phyloP scores from a whole-genome alignment of 2,888 invertebrate genomes.

The Drosophila infuscata region DNA sequence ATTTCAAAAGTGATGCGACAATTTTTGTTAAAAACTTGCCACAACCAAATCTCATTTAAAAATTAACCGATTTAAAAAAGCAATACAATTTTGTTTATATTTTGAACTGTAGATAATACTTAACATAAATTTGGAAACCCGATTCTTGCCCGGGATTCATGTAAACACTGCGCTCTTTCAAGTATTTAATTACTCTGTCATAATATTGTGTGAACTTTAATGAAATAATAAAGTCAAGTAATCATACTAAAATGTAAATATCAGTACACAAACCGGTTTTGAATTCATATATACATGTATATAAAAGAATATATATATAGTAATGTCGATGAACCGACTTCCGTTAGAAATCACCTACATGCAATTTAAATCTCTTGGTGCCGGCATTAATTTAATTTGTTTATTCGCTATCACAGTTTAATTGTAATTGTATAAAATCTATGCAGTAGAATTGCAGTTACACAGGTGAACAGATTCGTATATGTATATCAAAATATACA shows the following conservation, averaged over 20 bases:
- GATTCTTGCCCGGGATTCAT: background rate
- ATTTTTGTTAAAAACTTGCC: too few relatives aligned
- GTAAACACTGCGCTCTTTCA: background rate
- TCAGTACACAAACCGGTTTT: conserved; percentile 25
- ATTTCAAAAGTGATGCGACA: background rate
- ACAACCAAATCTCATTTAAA: background rate
- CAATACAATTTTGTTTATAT: background rate
- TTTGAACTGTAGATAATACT: background rate
- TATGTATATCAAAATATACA: background rate
- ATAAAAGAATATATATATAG: background rate
- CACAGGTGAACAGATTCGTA: background rate
- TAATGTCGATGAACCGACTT: conserved; percentile 54
- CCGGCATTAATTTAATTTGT: conserved; percentile 6
- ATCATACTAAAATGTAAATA: conserved; percentile 5
- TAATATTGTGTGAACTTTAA: conserved; percentile 31
- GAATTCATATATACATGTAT: background rate
- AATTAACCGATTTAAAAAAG: background rate
- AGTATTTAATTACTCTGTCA: background rate
- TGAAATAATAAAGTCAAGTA: conserved; percentile 14
- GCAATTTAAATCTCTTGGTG: conserved; percentile 9
- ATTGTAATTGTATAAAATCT: conserved; percentile 12
- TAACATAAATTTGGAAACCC: background rate
- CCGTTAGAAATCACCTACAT: conserved; percentile 32
- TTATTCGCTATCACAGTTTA: conserved; percentile 4
- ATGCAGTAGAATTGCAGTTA: conserved; percentile 8